These are phyloP conservation scores for Oscheius myriophilus DNA, from an alignment of 2,888 invertebrate genomes.

Conservation along the genomic window DNA sequence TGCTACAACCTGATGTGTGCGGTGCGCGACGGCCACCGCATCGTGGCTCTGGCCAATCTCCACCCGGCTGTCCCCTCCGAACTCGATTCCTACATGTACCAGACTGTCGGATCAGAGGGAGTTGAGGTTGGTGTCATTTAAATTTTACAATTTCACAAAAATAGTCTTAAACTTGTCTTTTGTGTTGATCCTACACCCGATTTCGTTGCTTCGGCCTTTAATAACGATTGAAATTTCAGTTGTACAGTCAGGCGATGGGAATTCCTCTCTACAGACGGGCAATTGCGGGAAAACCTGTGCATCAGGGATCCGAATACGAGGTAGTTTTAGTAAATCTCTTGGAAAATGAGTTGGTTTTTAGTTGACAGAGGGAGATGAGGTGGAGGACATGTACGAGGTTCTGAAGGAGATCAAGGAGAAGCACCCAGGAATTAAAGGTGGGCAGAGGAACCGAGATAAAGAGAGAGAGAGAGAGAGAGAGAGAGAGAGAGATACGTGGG, in stretches of 20 bases:
- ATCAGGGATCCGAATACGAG: conserved; percentile 41
- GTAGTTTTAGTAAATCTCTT: conserved; percentile 6
- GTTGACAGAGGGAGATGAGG: conserved; percentile 86
- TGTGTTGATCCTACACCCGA: too few relatives aligned
- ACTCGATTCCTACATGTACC: conserved; percentile 97
- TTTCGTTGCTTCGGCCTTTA: not conserved
- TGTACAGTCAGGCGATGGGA: conserved; percentile 90
- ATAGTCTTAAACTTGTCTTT: too few relatives aligned
- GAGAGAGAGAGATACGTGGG: too few relatives aligned
- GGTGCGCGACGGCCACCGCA: conserved; percentile 88
- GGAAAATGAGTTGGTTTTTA: conserved; percentile 7
- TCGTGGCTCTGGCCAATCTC: conserved; percentile 95
- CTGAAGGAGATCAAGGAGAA: conserved; percentile 81
- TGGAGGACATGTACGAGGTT: conserved; percentile 91
- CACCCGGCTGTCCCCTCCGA: conserved; percentile 79
- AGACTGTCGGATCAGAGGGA: conserved; percentile 96
- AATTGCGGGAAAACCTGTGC: conserved; percentile 85
- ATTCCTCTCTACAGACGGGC: conserved; percentile 86
- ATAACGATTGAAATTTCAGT: conserved; percentile 68
- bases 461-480: too few relatives aligned
- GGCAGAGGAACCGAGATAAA: too few relatives aligned
- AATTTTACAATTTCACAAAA: too few relatives aligned
- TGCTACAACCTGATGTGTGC: conserved; percentile 91
- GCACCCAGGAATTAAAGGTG: conserved; percentile 64
- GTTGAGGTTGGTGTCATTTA: conserved; percentile 79